Base-by-base conservation (phyloP, 1,140 invertebrate species). In the Vollenhovia emeryi region DNA sequence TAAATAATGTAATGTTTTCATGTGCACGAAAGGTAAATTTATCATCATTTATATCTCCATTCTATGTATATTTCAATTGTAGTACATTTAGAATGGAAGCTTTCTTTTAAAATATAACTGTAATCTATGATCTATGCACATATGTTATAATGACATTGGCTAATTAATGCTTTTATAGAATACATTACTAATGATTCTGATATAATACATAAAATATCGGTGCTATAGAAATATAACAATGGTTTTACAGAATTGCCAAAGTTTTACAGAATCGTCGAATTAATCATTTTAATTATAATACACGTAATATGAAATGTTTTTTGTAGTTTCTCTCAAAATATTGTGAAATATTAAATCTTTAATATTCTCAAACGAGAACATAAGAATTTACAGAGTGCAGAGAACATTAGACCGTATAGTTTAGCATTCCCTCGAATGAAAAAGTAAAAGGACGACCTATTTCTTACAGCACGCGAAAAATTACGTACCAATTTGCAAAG, bases 401-500 rank as follows among this genome's bases (percentile, higher is more conserved):
- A n/a, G n/a, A n/a, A n/a, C n/a, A n/a, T n/a, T 7, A 74, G 18
- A 50, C n/a, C n/a, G 18, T 50, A 52, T 50, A 36, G 30, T n/a
- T 55, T 27, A 15, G 18, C 13, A 5, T 55, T 74, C 50, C 21
- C 2, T 57, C n/a, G 27, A 68, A 62, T 52, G 21, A 80, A 43
- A 40, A 30, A 57, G 8, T 57, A 33, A 71, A 13, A 9, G n/a
- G 27, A 43, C 50, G 24, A 45, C 18, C 36, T 40, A 30, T 82
- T 82, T 82, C 24, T 5, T 73, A 11, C 36, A 48, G 13, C 18
- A 52, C 27, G 13, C 18, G 43, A 82, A 82, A 80, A 82, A 73
- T 71, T 73, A 57, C 78, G 66, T 57, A 52, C 66, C 78, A 59
- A 82, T 82, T 82, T 82, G 66, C 78, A 71, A 73, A 45, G 78